These are phyloP conservation scores for Berghia stephanieae DNA, from an alignment of 1,140 invertebrate species.

Conservation along the genomic window DNA sequence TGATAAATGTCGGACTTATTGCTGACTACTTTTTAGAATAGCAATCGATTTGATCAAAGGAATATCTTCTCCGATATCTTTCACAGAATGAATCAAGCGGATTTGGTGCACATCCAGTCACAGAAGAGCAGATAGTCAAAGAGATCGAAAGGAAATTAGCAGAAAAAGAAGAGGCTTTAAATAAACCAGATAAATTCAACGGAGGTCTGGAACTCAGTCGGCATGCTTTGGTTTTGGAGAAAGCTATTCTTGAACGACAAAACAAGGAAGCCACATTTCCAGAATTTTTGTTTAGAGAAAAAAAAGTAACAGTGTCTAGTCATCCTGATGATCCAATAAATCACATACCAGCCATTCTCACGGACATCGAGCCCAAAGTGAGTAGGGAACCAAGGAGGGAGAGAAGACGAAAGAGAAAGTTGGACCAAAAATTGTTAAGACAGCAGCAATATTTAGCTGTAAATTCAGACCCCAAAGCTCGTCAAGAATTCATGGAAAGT, in stretches of 20 bases:
- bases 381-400: constrained; percentile 24
- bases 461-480: no score
- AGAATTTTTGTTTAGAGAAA: not conserved
- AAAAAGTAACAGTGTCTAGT: not conserved
- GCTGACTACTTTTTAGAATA: no score
- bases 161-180: constrained; percentile 21
- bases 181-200: constrained; percentile 11
- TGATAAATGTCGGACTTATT: no score
- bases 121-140: not conserved
- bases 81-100: no score
- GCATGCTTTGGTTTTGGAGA: constrained; percentile 12
- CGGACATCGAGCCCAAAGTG: constrained; percentile 13
- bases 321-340: constrained; percentile 32
- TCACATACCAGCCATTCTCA: constrained; percentile 17
- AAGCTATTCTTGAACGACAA: not conserved
- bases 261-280: not conserved
- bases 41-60: no score
- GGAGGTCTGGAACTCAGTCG: constrained; percentile 21
- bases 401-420: constrained; percentile 24
- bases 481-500: no score
- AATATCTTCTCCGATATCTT: no score
- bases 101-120: constrained; percentile 14
- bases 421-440: no score
- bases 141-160: constrained; percentile 25
- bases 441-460: no score